Evolutionary conservation across 2,888 invertebrate species (phyloP), one percentile per base, ranked within the genome.

Genomic region (Tipula helvola): DNA sequence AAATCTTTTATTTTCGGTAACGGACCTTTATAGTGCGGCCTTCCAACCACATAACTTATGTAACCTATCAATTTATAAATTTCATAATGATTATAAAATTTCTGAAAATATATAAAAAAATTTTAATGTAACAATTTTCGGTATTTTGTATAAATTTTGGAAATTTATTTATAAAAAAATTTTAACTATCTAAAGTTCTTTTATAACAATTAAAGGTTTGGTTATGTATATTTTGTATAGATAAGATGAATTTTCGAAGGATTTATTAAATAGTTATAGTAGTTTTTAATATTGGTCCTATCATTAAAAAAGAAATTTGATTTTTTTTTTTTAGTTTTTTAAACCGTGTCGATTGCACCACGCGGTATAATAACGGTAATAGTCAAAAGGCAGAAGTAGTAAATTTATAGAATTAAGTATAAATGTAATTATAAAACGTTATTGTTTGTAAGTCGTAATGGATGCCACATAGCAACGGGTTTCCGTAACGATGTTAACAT

Each of bases 401-500:
- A 10, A 28, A 4, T 71, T 10, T 10, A 71, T 71, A 84, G 84
- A n/a, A 83, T 83, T 84, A n/a, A 28, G 28, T 28, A n/a, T n/a
- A 84, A 84, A 84, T 39, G n/a, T 39, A 84, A 84, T 84, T 84
- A 84, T 84, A 84, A 84, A 39, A 84, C 84, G 5, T 87, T 88
- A 57, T 87, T 88, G 36, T 83, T 87, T 89, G 88, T 88, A 87
- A 88, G 93, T 89, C 95, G 92, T 83, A 96, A 92, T 47, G 95
- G 94, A 91, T 96, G 96, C 96, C 96, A 96, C 96, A 96, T 96
- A 44, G 96, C 95, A 8, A 96, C 94, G 0, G 96, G 96, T 90
- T 96, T 96, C 88, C 96, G 93, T 85, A 96, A 92, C 18, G 96
- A 95, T 47, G 95, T 93, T 90, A 96, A 92, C 96, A 96, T 96